These are phyloP conservation scores for Cheilosia impressa DNA, from an alignment of 2,888 invertebrate species.

Conservation along the genomic window DNA sequence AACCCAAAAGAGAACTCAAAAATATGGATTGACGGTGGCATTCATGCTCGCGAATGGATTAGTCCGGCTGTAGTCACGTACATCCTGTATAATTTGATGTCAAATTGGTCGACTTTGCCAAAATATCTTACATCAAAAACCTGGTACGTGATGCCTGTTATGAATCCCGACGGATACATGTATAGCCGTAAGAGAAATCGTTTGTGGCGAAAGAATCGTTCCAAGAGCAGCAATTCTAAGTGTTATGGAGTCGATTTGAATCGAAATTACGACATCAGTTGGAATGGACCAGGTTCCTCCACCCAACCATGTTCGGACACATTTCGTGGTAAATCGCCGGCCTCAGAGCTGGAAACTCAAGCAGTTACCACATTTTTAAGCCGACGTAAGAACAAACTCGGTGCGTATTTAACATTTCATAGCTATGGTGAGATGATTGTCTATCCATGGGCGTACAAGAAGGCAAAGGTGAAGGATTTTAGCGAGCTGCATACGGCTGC, in stretches of 20 bases:
- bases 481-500: conserved; percentile 79
- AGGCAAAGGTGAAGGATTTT: conserved; percentile 79
- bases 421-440: conserved; percentile 86
- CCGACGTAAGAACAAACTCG: conserved; percentile 85
- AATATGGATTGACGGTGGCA: conserved; percentile 91
- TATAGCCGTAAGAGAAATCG: conserved; percentile 91
- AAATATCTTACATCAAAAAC: conserved; percentile 90
- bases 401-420: conserved; percentile 91
- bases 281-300: conserved; percentile 89
- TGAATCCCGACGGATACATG: conserved; percentile 94
- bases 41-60: conserved; percentile 96
- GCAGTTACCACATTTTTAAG: conserved; percentile 85
- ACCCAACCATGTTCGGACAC: conserved; percentile 90
- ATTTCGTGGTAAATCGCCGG: conserved; percentile 89
- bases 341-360: conserved; percentile 93
- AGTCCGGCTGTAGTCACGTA: conserved; percentile 91
- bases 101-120: conserved; percentile 87
- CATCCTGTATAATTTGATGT: conserved; percentile 88
- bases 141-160: conserved; percentile 91
- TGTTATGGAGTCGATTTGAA: conserved; percentile 92
- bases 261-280: conserved; percentile 94
- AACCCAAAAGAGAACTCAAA: conserved; percentile 86
- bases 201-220: conserved; percentile 92
- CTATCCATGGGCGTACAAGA: conserved; percentile 82
- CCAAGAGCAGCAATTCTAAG: conserved; percentile 80